Evolutionary conservation across 2,113 vertebrate genomes (phyloP), one percentile per base, ranked within the genome.

Genomic region (Cacatua alba): DNA sequence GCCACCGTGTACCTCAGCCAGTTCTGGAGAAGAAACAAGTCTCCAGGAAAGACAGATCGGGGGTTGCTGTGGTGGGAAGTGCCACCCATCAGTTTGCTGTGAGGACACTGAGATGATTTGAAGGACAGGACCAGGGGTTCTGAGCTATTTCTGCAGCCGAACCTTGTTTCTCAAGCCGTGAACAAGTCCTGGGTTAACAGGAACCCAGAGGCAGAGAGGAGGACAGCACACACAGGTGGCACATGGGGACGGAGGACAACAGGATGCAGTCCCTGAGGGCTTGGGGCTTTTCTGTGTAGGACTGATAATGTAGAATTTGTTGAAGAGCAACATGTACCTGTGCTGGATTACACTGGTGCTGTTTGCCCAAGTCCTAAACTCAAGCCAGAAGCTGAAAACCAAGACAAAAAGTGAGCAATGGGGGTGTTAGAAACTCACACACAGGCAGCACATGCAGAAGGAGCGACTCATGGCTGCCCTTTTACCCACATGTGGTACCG

Each of bases 391-490:
- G 52, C 43, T 68, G 88, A 88, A 53, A 46, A 55, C 2, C 13
- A 31, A 24, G 44, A 8, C 23, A 86, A 20, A 52, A 44, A 89
- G 31, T 6, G 18, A 87, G 46, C 2, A 2, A 2, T 8, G 46
- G 10, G 23, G 29, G 14, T 52, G 29, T 43, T 15, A 29, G 74
- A 41, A 46, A 33, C 21, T 18, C 46, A 18, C 48, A 4, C 48
- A 17, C 1, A 0, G 11, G 48, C 88, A 81, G 64, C 69, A 15
- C 48, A n/a, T 0, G 1, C 23, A 63, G 49, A 10, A 53, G 24
- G 68, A 35, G 51, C 0, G 0, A 24, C 29, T 46, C 2, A 0
- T 2, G 55, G 46, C 60, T 59, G 49, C 2, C 4, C 55, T 82
- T 63, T 53, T 20, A 71, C 75, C 44, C 57, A 29, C 57, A 1